These are phyloP conservation scores for Nasonia oneida DNA, from an alignment of 2,888 invertebrate genomes.

Conservation along the genomic window DNA sequence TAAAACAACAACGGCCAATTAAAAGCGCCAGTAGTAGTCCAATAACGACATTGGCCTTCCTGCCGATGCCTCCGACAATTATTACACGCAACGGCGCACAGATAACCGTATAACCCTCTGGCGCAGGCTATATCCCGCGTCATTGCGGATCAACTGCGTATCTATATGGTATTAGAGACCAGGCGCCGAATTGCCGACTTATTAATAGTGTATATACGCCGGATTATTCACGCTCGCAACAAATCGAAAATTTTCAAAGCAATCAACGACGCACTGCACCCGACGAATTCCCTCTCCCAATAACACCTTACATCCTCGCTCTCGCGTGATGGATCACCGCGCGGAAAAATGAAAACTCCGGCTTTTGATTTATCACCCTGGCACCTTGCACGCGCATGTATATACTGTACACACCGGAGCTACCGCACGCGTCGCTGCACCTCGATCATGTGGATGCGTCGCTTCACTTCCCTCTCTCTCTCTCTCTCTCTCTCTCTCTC, in stretches of 20 bases:
- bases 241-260: slow-evolving; percentile 8
- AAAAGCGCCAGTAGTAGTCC: neutral
- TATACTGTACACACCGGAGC: neutral
- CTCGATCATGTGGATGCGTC: neutral
- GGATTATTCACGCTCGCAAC: neutral
- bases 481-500: neutral
- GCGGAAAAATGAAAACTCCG: slow-evolving; percentile 65
- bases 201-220: neutral
- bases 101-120: slow-evolving; percentile 13
- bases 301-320: neutral
- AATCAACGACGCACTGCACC: neutral
- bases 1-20: neutral
- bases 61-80: neutral
- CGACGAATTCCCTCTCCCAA: slow-evolving; percentile 17
- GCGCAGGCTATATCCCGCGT: neutral
- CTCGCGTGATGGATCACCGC: slow-evolving; percentile 63
- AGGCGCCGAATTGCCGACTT: neutral
- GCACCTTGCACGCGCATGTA: neutral
- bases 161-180: neutral
- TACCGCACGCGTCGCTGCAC: neutral
- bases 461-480: neutral
- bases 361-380: slow-evolving; percentile 65
- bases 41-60: slow-evolving; percentile 1
- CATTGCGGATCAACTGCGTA: neutral
- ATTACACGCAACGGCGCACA: neutral